Conservation (phyloP, 2,113 vertebrate species). For the Porphyrio hochstetteri region DNA sequence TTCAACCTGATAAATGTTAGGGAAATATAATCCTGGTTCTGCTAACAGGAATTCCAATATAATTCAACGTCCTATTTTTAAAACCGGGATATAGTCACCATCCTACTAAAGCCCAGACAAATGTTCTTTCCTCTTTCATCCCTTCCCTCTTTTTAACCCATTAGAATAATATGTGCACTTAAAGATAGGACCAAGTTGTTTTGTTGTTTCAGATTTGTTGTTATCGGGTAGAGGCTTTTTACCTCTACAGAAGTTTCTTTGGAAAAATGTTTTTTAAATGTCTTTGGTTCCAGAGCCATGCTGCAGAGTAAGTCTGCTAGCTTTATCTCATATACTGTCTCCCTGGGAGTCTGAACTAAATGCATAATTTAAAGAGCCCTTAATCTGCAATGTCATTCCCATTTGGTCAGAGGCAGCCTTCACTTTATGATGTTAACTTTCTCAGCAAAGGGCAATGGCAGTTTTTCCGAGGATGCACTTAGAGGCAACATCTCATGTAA, state of each 20-base stretch:
- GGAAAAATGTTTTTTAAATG: slow-evolving; percentile 8
- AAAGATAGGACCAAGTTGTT: not conserved
- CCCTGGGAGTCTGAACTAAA: slow-evolving; percentile 76
- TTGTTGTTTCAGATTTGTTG: not conserved
- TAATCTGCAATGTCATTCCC: slow-evolving; percentile 78
- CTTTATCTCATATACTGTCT: slow-evolving; percentile 66
- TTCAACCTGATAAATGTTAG: not conserved
- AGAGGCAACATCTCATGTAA: slow-evolving; percentile 55
- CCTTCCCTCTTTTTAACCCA: not conserved
- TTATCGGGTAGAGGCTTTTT: not conserved
- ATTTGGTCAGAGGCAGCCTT: slow-evolving; percentile 76
- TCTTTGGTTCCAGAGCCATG: not conserved
- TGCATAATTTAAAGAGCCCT: slow-evolving; percentile 80
- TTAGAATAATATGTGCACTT: not conserved
- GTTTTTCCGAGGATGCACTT: slow-evolving; percentile 55
- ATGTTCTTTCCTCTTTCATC: not conserved
- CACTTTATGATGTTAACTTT: slow-evolving; percentile 81
- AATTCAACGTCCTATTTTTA: not conserved
- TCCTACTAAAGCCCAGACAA: not conserved
- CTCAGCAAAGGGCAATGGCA: slow-evolving; percentile 74
- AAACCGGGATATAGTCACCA: not conserved
- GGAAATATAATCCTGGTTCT: not conserved
- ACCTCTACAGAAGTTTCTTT: not conserved
- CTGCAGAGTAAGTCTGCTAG: slow-evolving; percentile 38
- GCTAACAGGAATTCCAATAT: not conserved